phyloP scores from a whole-genome alignment of 1,140 invertebrate species.

The Druon quercuslanigerum region DNA sequence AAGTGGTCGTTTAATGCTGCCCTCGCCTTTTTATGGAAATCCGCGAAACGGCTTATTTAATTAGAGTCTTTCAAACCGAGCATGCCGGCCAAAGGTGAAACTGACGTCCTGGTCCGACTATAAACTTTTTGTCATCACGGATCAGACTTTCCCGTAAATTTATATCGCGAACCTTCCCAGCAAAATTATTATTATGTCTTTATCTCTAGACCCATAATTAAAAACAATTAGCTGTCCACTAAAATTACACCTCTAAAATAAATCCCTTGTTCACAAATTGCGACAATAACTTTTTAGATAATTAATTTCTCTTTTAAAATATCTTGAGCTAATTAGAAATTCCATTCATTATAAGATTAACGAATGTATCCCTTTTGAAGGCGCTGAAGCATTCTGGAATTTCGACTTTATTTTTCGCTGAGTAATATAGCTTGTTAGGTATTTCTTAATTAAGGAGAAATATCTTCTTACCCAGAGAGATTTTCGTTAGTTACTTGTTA shows the following conservation, averaged over 20 bases:
- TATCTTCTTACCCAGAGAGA: slow-evolving; percentile 51
- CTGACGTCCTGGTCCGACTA: slow-evolving; percentile 47
- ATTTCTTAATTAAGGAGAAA: slow-evolving; percentile 63
- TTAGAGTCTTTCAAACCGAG: slow-evolving; percentile 61
- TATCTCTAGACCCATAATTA: not conserved
- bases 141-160: slow-evolving; percentile 6
- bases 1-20: slow-evolving; percentile 54
- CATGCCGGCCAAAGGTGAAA: slow-evolving; percentile 43
- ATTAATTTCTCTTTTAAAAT: too few relatives aligned
- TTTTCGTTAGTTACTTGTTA: slow-evolving; percentile 60
- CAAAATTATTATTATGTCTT: slow-evolving; percentile 36
- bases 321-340: too few relatives aligned
- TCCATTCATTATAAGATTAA: not conserved
- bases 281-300: too few relatives aligned
- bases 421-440: slow-evolving; percentile 53
- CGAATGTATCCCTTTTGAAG: slow-evolving; percentile 50
- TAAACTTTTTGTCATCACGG: slow-evolving; percentile 48
- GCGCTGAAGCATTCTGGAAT: slow-evolving; percentile 54
- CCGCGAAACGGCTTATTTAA: slow-evolving; percentile 60
- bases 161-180: slow-evolving; percentile 25
- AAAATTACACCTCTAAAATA: too few relatives aligned
- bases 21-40: slow-evolving; percentile 32
- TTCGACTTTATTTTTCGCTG: slow-evolving; percentile 48
- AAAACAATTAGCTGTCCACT: not conserved
- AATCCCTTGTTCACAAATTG: too few relatives aligned